These are phyloP conservation scores for Amphibalanus amphitrite DNA, from an alignment of 1,140 invertebrate genomes.

Conservation along the genomic window DNA sequence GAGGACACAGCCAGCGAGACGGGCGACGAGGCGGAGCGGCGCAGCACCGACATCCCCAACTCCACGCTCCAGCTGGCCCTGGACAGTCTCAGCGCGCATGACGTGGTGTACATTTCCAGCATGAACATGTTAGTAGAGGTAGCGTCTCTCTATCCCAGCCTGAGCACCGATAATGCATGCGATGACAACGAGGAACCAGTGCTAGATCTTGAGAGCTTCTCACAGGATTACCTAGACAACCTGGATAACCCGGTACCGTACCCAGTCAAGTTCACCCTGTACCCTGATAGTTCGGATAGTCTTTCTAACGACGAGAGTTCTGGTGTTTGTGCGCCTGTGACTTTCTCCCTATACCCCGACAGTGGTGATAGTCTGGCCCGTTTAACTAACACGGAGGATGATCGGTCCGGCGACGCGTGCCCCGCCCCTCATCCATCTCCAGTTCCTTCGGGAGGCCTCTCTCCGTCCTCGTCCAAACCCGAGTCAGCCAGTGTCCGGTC, in stretches of 20 bases:
- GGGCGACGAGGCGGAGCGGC: neutral
- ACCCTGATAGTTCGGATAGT: neutral
- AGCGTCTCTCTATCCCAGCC: neutral
- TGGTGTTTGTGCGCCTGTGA: neutral
- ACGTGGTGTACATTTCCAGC: constrained; percentile 4
- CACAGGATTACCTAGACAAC: neutral
- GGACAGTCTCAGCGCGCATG: neutral
- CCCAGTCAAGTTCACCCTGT: neutral
- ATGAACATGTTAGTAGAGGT: constrained; percentile 1
- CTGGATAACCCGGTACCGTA: neutral
- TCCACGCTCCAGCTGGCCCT: neutral
- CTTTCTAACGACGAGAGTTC: neutral
- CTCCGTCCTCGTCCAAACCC: no score
- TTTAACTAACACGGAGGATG: neutral
- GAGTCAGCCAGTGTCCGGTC: no score
- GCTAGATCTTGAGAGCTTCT: neutral
- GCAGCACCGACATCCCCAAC: neutral
- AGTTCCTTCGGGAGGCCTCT: neutral
- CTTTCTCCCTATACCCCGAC: neutral
- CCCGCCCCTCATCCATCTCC: neutral
- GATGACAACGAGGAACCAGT: neutral
- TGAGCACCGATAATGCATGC: neutral
- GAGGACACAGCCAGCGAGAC: neutral
- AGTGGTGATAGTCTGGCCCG: neutral
- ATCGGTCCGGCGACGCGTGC: neutral